These are phyloP conservation scores for Drosophila pallidifrons DNA, from an alignment of 1,140 invertebrate species.

Conservation along the genomic window DNA sequence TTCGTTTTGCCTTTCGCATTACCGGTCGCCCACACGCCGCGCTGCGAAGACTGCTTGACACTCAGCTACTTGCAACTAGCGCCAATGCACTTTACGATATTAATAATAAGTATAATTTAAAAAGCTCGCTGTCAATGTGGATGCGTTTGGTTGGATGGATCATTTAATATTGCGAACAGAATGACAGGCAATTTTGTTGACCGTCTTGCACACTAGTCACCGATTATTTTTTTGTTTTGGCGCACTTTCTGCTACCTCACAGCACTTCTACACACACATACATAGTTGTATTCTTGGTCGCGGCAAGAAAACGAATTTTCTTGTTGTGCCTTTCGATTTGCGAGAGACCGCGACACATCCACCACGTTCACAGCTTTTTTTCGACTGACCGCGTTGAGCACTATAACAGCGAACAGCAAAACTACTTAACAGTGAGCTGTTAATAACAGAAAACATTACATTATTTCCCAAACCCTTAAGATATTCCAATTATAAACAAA, in stretches of 20 bases:
- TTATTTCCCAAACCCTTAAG: background rate
- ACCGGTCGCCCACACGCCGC: conserved; percentile 34
- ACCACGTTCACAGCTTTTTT: conserved; percentile 23
- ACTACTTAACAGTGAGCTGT: conserved; percentile 13
- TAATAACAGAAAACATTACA: conserved; percentile 5
- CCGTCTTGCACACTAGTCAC: conserved; percentile 39
- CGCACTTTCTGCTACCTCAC: conserved; percentile 31
- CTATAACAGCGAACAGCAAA: background rate
- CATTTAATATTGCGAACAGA: conserved; percentile 20
- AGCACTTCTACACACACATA: conserved; percentile 15
- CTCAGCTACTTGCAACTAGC: conserved; percentile 29
- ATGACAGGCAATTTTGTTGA: conserved; percentile 14
- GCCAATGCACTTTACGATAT: conserved; percentile 42
- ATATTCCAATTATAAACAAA: too few species aligned
- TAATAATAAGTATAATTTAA: conserved; percentile 37
- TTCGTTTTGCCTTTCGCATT: conserved; percentile 14
- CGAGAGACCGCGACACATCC: conserved; percentile 14
- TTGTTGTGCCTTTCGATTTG: background rate
- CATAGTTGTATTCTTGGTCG: conserved; percentile 18
- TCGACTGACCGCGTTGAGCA: conserved; percentile 22
- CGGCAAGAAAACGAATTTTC: conserved; percentile 31
- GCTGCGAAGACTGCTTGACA: background rate
- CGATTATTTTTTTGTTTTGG: conserved; percentile 32
- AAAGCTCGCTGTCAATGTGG: conserved; percentile 38
- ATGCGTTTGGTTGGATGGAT: conserved; percentile 24